These are phyloP conservation scores for Bradypodion pumilum DNA, from an alignment of 2,797 vertebrate species.

Conservation along the genomic window DNA sequence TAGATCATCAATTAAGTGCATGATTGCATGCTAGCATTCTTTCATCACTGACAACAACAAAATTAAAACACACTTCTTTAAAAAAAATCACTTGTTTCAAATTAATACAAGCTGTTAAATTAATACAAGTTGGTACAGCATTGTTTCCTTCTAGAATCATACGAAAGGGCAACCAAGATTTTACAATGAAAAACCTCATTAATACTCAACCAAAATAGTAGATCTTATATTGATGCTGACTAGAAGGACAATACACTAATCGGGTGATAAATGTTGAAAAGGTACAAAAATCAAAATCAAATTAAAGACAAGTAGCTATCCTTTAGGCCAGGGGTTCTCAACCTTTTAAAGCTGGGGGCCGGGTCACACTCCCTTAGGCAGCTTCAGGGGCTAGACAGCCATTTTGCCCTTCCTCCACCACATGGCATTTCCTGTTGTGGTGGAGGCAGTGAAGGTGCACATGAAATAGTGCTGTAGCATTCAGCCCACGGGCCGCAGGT, in stretches of 20 bases:
- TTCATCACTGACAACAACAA: neutral
- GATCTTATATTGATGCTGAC: neutral
- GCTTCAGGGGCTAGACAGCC: too few species aligned
- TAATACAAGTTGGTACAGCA: neutral
- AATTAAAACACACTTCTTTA: neutral
- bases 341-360: too few species aligned
- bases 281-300: neutral
- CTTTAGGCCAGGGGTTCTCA: too few species aligned
- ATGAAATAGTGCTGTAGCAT: too few species aligned
- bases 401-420: too few species aligned
- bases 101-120: neutral
- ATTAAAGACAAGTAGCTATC: neutral
- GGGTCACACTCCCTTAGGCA: too few species aligned
- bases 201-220: neutral
- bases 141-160: neutral
- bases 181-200: neutral
- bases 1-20: neutral
- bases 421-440: too few species aligned
- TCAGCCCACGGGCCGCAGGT: too few species aligned
- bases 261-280: neutral
- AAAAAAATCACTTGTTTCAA: neutral
- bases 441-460: too few species aligned
- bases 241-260: neutral
- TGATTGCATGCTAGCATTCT: neutral
- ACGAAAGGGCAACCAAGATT: neutral